These are phyloP conservation scores for Trichoplusia ni DNA, from an alignment of 1,140 invertebrate species.

Conservation along the genomic window DNA sequence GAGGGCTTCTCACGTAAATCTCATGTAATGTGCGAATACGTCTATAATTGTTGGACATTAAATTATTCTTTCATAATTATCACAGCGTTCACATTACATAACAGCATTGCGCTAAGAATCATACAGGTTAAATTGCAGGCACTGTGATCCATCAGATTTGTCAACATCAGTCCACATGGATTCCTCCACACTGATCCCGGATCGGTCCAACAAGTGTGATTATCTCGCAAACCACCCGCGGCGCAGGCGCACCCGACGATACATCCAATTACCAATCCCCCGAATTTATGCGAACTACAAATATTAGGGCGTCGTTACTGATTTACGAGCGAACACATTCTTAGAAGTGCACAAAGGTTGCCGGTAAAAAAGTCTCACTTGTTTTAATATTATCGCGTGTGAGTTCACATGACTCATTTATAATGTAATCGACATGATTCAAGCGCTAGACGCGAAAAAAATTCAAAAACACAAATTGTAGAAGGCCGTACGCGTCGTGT, in stretches of 20 bases:
- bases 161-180: too few species aligned
- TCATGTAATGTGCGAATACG: conserved; percentile 2
- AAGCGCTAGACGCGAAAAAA: conserved; percentile 76
- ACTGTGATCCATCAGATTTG: background rate
- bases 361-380: conserved; percentile 56
- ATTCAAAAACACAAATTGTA: conserved; percentile 62
- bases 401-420: conserved; percentile 57
- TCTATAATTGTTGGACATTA: background rate
- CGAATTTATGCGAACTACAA: conserved; percentile 61
- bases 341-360: conserved; percentile 41
- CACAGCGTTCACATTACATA: background rate
- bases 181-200: too few species aligned
- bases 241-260: conserved; percentile 37
- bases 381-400: conserved; percentile 52
- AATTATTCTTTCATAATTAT: background rate
- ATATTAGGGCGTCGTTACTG: conserved; percentile 69
- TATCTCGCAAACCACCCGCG: conserved; percentile 51
- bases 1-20: background rate
- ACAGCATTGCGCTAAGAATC: too few species aligned
- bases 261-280: conserved; percentile 50
- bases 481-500: conserved; percentile 67
- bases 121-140: too few species aligned
- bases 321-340: conserved; percentile 61
- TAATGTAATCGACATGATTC: conserved; percentile 56
- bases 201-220: conserved; percentile 14